These are phyloP conservation scores for Heliconius erato DNA, from an alignment of 2,888 invertebrate genomes.

Conservation along the genomic window DNA sequence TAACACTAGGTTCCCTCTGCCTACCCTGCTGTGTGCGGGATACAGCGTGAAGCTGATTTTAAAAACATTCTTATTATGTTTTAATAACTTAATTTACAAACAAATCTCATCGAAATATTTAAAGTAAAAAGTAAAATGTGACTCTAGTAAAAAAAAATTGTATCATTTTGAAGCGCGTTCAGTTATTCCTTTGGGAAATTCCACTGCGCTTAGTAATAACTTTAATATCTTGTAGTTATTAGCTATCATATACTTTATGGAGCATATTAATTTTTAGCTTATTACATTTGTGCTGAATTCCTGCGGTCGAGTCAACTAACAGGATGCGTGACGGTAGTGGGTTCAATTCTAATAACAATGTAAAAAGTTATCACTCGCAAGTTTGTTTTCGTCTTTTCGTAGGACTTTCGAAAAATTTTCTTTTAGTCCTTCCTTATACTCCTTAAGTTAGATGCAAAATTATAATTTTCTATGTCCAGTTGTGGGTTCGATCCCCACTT, in stretches of 20 bases:
- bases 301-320: background rate
- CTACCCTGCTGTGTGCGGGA: too few relatives aligned
- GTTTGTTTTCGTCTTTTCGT: background rate
- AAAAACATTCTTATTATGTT: background rate
- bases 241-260: slow-evolving; percentile 10
- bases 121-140: slow-evolving; percentile 4
- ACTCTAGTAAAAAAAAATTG: slow-evolving; percentile 28
- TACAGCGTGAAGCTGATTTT: too few relatives aligned
- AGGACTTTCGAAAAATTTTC: too few relatives aligned
- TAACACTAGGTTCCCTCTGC: too few relatives aligned
- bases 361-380: background rate
- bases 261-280: slow-evolving; percentile 15
- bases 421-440: too few relatives aligned
- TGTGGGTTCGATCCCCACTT: too few relatives aligned
- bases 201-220: slow-evolving; percentile 41
- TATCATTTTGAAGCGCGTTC: slow-evolving; percentile 34
- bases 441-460: too few relatives aligned
- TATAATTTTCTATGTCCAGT: too few relatives aligned
- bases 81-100: background rate
- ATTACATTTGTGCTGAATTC: background rate
- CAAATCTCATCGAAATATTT: background rate
- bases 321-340: background rate
- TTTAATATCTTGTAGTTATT: slow-evolving; percentile 33
- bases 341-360: background rate
- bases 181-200: slow-evolving; percentile 43